Conservation (phyloP, 2,113 vertebrate species). For the Diphyllodes magnificus region DNA sequence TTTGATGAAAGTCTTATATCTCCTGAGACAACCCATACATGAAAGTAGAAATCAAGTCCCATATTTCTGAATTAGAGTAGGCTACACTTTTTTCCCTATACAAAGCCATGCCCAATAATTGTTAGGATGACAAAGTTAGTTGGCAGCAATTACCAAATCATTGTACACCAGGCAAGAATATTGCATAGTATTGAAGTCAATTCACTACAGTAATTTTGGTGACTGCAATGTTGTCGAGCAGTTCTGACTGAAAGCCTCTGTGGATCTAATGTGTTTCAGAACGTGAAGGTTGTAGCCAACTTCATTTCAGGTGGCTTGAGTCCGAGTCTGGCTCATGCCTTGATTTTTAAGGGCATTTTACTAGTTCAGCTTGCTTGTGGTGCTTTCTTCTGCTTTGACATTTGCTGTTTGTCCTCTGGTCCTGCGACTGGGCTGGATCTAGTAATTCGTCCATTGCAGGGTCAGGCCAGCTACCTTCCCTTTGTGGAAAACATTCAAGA, state of each 20-base stretch:
- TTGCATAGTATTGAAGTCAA: not conserved
- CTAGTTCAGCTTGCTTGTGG: not conserved
- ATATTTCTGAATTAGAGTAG: not conserved
- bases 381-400: not conserved
- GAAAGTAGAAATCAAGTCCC: not conserved
- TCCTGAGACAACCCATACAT: accelerated
- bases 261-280: not conserved
- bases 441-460: not conserved
- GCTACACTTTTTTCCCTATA: not conserved
- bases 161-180: not conserved
- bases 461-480: not conserved
- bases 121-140: not conserved
- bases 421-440: not conserved
- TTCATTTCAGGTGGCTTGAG: not conserved
- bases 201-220: not conserved
- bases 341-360: not conserved
- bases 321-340: not conserved
- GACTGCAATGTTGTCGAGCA: accelerated
- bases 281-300: not conserved
- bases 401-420: not conserved
- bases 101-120: not conserved
- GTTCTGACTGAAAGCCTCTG: not conserved
- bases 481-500: accelerated
- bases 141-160: not conserved
- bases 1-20: not conserved